Percentiles rank a stretch among this genome's conserved stretches.
Conservation (phyloP, 2,113 vertebrate genomes). For the Caranx melampygus region DNA sequence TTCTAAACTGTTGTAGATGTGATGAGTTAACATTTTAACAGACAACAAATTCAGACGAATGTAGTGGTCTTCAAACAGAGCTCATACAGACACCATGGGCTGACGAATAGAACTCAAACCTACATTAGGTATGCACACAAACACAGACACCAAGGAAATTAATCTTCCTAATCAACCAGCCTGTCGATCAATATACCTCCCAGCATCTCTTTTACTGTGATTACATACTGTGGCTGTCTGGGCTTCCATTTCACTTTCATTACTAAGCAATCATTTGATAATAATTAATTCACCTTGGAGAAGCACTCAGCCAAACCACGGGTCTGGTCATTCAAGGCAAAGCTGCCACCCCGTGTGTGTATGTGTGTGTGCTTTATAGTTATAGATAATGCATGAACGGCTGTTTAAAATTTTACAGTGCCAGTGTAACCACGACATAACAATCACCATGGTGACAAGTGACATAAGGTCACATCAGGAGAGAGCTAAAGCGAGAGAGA, state of each 20-base stretch:
- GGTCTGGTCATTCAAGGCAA: not conserved
- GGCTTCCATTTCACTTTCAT: not conserved
- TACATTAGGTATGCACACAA: not conserved
- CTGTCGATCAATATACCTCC: not conserved
- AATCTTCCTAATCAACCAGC: not conserved
- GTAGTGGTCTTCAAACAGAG: not conserved
- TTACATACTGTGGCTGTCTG: not conserved
- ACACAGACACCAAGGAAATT: not conserved
- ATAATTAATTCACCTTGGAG: not conserved
- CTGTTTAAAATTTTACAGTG: conserved; percentile 37
- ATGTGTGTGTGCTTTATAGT: not conserved
- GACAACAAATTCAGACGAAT: not conserved
- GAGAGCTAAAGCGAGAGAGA: not conserved
- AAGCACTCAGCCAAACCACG: not conserved
- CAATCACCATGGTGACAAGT: conserved; percentile 43
- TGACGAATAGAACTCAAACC: not conserved
- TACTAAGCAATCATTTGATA: not conserved
- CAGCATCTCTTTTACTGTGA: not conserved
- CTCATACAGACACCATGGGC: not conserved
- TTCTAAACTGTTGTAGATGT: not conserved
- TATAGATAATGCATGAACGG: not conserved
- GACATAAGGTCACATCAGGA: conserved; percentile 2
- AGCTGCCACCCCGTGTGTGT: not conserved
- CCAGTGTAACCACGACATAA: conserved; percentile 25
- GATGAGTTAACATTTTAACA: not conserved